Evolutionary conservation across 2,113 vertebrate genomes (phyloP), one percentile per base, ranked within the genome.

Genomic region (Xiphorhynchus elegans): DNA sequence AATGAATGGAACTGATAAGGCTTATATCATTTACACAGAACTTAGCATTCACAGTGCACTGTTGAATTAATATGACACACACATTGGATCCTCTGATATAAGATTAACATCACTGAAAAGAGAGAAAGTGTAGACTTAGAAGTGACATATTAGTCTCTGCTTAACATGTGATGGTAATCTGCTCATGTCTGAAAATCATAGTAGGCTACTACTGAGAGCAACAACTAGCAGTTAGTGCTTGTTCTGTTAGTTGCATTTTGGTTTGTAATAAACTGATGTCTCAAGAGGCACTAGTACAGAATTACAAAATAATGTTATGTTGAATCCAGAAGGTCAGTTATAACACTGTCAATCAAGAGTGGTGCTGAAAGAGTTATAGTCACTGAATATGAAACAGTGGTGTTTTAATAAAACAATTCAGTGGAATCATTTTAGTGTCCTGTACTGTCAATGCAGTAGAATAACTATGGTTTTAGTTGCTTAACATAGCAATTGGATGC

Each of bases 1-100:
- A 94, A 97, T 97, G 97, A 98, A 96, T 90, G 94, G 89, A 96
- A 96, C 93, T 94, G 97, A 97, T 97, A 97, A 96, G 93, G 91
- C 90, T 97, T 96, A 96, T 94, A 87, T 93, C 84, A 82, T 97
- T 97, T 98, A 96, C 97, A 96, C 91, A 89, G 84, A 91, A 86
- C 93, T 84, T 91, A 91, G 85, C 73, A 97, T 95, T 95, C 94
- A 88, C 49, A 58, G 78, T 4, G 44, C 68, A 81, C 72, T 78
- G 77, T 86, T 97, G 97, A 97, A 97, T 98, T 97, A 97, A 97
- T 97, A 94, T 83, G 92, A 74, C 55, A 91, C 89, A 94, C 86
- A 87, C 85, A 90, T 91, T 82, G 92, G 84, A 59, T 95, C 83
- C 92, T 94, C 59, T 56, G 96, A 95, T 97, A 93, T 93, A 95